These are phyloP conservation scores for Spinus olivaceus DNA, from an alignment of 2,797 vertebrate genomes.

Conservation along the genomic window DNA sequence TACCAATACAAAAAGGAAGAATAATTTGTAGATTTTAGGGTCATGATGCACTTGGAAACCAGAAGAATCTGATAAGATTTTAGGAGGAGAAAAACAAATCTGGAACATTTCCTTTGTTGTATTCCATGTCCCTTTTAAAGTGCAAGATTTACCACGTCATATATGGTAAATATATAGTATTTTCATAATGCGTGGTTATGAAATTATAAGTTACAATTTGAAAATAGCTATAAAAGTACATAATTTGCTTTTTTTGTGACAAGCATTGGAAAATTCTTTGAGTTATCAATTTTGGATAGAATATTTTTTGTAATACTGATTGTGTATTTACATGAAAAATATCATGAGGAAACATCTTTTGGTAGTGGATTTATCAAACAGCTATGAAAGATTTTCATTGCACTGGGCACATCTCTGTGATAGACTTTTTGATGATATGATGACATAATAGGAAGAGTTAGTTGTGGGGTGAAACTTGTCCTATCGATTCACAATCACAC, in stretches of 20 bases:
- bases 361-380: not conserved
- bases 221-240: not conserved
- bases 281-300: not conserved
- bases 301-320: not conserved
- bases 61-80: not conserved
- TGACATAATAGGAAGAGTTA: not conserved
- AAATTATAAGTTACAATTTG: not conserved
- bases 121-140: not conserved
- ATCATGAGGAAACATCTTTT: not conserved
- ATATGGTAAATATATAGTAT: not conserved
- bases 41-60: not conserved
- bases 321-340: not conserved
- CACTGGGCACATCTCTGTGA: not conserved
- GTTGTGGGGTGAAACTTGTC: not conserved
- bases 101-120: not conserved
- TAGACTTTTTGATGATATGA: not conserved
- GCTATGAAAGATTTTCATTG: not conserved
- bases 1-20: not conserved
- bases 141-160: not conserved
- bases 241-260: not conserved
- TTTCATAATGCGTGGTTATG: not conserved
- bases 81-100: accelerated
- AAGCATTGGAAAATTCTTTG: not conserved
- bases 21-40: not conserved
- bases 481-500: not conserved